Evolutionary conservation across 2,888 invertebrate genomes (phyloP).

Genomic region (Rhopalosiphum nymphaeae): DNA sequence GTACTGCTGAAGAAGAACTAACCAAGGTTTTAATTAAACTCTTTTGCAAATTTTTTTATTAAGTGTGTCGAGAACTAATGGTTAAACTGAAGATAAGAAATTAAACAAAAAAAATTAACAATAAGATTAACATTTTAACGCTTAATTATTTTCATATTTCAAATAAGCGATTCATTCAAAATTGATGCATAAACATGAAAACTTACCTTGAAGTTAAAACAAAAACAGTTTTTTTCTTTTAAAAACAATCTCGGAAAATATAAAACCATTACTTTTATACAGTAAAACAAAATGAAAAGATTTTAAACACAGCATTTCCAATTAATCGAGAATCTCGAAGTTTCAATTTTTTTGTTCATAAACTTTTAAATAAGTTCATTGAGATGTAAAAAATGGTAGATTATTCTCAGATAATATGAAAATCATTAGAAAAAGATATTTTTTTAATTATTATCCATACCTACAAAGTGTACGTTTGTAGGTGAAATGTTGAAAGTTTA

Average conservation of each 20-base stretch:
- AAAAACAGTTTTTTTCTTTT: not conserved
- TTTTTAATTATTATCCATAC: not conserved
- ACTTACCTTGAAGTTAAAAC: not conserved
- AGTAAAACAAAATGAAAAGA: not conserved
- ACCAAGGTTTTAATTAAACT: constrained; percentile 14
- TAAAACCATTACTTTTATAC: not conserved
- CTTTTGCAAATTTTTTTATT: not conserved
- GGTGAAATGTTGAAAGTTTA: not conserved
- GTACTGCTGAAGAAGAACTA: not conserved
- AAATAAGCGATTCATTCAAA: not conserved
- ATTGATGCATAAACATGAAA: not conserved
- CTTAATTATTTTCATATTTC: not conserved
- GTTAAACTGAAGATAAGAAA: not conserved
- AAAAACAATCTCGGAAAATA: not conserved
- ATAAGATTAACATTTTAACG: not conserved
- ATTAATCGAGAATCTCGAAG: not conserved
- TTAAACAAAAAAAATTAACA: not conserved
- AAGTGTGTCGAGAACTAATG: not conserved
- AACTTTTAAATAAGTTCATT: constrained; percentile 5
- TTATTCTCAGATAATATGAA: not conserved
- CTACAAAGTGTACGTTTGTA: not conserved
- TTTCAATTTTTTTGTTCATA: not conserved
- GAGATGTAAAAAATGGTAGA: not conserved
- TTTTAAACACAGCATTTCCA: not conserved
- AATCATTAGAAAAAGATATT: not conserved